Conservation (phyloP, 2,888 invertebrate genomes). For the Trichopoda pennipes region DNA sequence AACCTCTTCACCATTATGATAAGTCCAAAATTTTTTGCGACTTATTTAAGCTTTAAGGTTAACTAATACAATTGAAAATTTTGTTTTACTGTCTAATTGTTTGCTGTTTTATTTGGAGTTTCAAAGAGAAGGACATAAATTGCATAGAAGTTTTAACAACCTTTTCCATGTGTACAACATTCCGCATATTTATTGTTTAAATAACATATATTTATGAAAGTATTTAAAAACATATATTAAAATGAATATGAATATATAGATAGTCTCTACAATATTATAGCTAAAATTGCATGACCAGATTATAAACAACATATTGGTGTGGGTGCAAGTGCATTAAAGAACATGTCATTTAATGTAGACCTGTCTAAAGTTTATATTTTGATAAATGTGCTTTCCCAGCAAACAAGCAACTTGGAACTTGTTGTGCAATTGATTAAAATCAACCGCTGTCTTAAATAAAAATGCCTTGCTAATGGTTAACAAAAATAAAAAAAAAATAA, state of each 20-base stretch:
- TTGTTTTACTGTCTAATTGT: not conserved
- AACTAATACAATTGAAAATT: slow-evolving; percentile 8
- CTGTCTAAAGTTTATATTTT: slow-evolving; percentile 53
- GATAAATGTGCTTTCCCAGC: slow-evolving; percentile 1
- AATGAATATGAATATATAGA: not conserved
- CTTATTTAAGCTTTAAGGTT: not conserved
- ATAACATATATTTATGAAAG: slow-evolving; percentile 23
- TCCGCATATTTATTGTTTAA: slow-evolving; percentile 20
- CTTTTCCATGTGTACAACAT: slow-evolving; percentile 49
- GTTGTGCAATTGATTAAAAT: too few relatives aligned
- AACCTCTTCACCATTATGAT: too few relatives aligned
- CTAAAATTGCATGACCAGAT: not conserved
- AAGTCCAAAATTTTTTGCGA: too few relatives aligned
- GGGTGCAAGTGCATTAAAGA: slow-evolving; percentile 37
- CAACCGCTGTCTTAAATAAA: too few relatives aligned
- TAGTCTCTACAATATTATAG: not conserved
- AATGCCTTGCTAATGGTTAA: too few relatives aligned
- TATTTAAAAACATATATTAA: slow-evolving; percentile 7
- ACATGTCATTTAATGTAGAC: slow-evolving; percentile 51
- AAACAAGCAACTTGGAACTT: too few relatives aligned
- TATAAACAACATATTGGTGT: not conserved
- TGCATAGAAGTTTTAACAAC: slow-evolving; percentile 52
- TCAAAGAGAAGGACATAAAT: slow-evolving; percentile 11
- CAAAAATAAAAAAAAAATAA: too few relatives aligned
- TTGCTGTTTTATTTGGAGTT: not conserved